phyloP scores from a whole-genome alignment of 2,113 vertebrate species.

The Ageneiosus marmoratus region DNA sequence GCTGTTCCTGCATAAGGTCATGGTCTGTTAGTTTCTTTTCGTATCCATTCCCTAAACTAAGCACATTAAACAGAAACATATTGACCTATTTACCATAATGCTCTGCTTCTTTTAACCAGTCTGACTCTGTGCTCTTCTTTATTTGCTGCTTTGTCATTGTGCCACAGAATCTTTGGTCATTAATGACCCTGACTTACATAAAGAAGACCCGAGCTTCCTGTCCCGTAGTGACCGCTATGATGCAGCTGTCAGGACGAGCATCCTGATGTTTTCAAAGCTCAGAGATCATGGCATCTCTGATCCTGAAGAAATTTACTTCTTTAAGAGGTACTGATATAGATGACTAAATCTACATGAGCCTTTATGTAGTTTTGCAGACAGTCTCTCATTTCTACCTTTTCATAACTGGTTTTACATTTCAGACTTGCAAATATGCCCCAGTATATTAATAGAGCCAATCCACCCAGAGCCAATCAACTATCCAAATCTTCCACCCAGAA shows the following conservation, averaged over 20 bases:
- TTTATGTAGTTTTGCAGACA: not conserved
- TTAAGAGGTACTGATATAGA: conserved; percentile 81
- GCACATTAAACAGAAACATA: not conserved
- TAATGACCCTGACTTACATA: conserved; percentile 86
- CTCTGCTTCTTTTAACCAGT: not conserved
- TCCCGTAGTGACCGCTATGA: conserved; percentile 92
- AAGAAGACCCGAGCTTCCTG: conserved; percentile 89
- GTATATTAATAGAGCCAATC: not conserved
- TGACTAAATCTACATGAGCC: not conserved
- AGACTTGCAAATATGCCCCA: no score
- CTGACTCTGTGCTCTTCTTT: not conserved
- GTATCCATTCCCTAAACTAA: not conserved
- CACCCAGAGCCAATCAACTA: not conserved
- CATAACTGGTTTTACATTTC: not conserved
- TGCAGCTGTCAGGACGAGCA: conserved; percentile 85
- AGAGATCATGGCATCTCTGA: conserved; percentile 86
- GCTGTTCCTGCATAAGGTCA: no score
- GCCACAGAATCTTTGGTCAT: conserved; percentile 82
- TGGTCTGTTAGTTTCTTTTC: not conserved
- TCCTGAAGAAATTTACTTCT: conserved; percentile 88
- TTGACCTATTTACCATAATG: not conserved
- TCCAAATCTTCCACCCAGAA: not conserved
- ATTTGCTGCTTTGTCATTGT: not conserved
- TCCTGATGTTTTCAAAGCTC: conserved; percentile 86
- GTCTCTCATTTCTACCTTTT: not conserved